Evolutionary conservation across 2,797 vertebrate species (phyloP).

Genomic region (Platalea minor): DNA sequence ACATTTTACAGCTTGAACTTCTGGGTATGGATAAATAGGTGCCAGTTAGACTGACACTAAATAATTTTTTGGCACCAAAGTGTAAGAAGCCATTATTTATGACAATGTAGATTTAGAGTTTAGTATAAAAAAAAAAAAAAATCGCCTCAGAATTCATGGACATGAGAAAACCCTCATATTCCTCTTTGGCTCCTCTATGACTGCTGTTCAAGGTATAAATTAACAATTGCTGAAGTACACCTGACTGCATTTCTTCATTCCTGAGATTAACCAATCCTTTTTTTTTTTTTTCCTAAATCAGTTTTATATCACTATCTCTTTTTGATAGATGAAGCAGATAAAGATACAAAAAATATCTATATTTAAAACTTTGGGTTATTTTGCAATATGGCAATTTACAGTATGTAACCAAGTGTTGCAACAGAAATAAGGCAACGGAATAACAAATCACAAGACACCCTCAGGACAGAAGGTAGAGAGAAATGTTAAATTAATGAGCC

Average conservation of each 20-base stretch:
- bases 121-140: background rate
- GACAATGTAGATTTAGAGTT: slow-evolving; percentile 24
- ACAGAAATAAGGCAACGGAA: slow-evolving; percentile 83
- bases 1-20: slow-evolving; percentile 56
- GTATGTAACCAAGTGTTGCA: slow-evolving; percentile 85
- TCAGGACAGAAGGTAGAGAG: slow-evolving; percentile 97
- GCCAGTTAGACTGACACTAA: slow-evolving; percentile 46
- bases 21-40: slow-evolving; percentile 33
- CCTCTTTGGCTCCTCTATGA: background rate
- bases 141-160: background rate
- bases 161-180: background rate
- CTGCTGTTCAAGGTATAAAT: slow-evolving; percentile 14
- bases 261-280: background rate
- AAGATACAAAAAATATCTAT: slow-evolving; percentile 59
- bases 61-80: slow-evolving; percentile 48
- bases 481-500: slow-evolving; percentile 99
- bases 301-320: slow-evolving; percentile 19
- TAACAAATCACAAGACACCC: slow-evolving; percentile 93
- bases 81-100: background rate
- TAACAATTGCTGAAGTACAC: slow-evolving; percentile 30
- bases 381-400: slow-evolving; percentile 83
- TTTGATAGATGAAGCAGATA: slow-evolving; percentile 60
- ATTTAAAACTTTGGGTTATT: slow-evolving; percentile 79
- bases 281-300: background rate
- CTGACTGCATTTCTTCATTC: slow-evolving; percentile 25